Conservation (phyloP, 2,113 vertebrate genomes). For the Esox niger region DNA sequence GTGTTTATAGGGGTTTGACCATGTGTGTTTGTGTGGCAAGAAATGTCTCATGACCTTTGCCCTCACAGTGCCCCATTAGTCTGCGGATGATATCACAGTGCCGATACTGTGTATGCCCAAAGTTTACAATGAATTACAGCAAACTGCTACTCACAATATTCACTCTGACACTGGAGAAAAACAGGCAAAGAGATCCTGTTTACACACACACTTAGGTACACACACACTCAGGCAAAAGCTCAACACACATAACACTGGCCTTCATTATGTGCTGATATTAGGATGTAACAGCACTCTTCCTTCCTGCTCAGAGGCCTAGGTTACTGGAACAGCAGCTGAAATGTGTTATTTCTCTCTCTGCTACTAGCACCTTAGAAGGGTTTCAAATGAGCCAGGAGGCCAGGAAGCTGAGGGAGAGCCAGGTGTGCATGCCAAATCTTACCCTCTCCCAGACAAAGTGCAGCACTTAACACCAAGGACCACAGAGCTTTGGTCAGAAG, state of each 20-base stretch:
- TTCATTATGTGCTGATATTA: not conserved
- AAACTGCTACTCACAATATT: constrained; percentile 38
- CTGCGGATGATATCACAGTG: constrained; percentile 43
- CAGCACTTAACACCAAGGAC: too few species aligned
- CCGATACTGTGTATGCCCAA: constrained; percentile 47
- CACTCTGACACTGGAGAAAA: constrained; percentile 5
- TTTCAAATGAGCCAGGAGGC: not conserved
- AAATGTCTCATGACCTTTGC: not conserved
- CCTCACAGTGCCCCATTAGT: constrained; percentile 42
- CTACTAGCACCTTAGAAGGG: not conserved
- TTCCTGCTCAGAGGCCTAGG: not conserved
- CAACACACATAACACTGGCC: too few species aligned
- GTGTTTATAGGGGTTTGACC: too few species aligned
- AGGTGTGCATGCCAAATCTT: not conserved
- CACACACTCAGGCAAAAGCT: too few species aligned
- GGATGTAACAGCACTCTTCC: not conserved
- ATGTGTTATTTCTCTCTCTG: not conserved
- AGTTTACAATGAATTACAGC: constrained; percentile 58
- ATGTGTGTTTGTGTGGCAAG: not conserved
- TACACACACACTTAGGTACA: not conserved
- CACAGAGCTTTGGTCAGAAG: too few species aligned
- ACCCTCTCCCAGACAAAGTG: not conserved
- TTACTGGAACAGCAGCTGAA: not conserved
- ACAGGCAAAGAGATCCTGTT: not conserved
- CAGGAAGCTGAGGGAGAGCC: not conserved